Percentiles rank a stretch among this genome's conserved stretches.
phyloP scores from a whole-genome alignment of 2,888 invertebrate species.

The Ariolimax columbianus region DNA sequence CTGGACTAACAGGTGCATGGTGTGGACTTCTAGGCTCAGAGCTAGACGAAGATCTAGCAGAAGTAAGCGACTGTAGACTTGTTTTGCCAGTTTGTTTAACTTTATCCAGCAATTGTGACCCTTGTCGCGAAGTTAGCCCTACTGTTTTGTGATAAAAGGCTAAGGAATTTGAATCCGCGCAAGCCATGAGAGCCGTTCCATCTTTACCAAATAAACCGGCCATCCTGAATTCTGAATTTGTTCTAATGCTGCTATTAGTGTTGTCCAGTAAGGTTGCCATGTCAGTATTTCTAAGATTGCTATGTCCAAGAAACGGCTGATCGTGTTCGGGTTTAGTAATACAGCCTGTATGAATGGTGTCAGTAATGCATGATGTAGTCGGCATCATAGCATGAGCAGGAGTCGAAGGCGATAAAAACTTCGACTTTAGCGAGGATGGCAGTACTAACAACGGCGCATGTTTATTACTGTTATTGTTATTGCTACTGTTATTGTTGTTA shows the following conservation, averaged over 20 bases:
- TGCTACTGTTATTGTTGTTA: constrained; percentile 5
- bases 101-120: background rate
- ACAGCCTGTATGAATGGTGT: constrained; percentile 17
- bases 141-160: constrained; percentile 36
- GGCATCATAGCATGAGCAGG: constrained; percentile 37
- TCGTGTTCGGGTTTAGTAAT: constrained; percentile 16
- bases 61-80: background rate
- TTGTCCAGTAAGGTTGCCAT: background rate
- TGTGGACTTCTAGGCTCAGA: constrained; percentile 34
- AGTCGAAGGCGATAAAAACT: background rate
- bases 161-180: constrained; percentile 24
- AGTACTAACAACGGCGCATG: background rate
- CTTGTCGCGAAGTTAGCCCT: constrained; percentile 25
- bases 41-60: constrained; percentile 21
- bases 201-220: constrained; percentile 34
- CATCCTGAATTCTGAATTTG: constrained; percentile 25
- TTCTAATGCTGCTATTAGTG: background rate
- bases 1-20: constrained; percentile 3
- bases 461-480: background rate
- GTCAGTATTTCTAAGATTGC: constrained; percentile 17
- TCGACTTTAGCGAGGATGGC: background rate
- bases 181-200: background rate
- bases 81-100: background rate
- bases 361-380: background rate
- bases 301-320: background rate